phyloP scores from a whole-genome alignment of 2,797 vertebrate genomes.

The Pteronotus mesoamericanus region DNA sequence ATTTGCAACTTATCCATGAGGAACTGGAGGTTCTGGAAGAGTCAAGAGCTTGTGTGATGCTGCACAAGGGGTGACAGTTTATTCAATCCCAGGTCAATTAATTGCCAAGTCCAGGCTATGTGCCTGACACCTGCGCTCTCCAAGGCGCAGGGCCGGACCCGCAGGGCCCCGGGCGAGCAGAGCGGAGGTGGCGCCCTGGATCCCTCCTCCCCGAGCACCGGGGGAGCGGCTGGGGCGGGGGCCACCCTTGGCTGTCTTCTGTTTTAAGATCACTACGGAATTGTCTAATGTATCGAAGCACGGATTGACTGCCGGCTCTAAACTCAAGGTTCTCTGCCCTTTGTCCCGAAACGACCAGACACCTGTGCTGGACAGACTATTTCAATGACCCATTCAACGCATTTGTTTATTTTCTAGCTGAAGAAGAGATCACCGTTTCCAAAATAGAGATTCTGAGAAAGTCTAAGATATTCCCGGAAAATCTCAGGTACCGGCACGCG shows the following conservation, averaged over 20 bases:
- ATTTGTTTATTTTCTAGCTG: slow-evolving; percentile 50
- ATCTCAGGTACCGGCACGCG: slow-evolving; percentile 36
- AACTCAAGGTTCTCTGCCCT: background rate
- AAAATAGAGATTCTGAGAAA: background rate
- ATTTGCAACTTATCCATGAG: background rate
- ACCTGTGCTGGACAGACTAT: background rate
- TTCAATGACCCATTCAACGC: background rate
- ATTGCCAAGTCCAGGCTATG: background rate
- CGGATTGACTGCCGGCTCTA: background rate
- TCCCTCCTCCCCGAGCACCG: background rate
- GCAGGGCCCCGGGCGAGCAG: too few relatives aligned
- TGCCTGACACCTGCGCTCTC: background rate
- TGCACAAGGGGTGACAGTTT: background rate
- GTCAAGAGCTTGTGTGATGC: background rate
- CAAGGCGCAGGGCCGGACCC: background rate
- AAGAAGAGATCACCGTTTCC: background rate
- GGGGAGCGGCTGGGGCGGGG: background rate
- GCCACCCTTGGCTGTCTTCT: background rate
- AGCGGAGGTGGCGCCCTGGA: background rate
- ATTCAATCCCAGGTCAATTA: background rate
- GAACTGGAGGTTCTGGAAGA: background rate
- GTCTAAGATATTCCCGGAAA: background rate
- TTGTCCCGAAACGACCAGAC: background rate
- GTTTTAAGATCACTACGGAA: background rate
- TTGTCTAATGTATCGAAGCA: background rate